phyloP scores from a whole-genome alignment of 2,888 invertebrate species.

The Phymatocera aterrima region DNA sequence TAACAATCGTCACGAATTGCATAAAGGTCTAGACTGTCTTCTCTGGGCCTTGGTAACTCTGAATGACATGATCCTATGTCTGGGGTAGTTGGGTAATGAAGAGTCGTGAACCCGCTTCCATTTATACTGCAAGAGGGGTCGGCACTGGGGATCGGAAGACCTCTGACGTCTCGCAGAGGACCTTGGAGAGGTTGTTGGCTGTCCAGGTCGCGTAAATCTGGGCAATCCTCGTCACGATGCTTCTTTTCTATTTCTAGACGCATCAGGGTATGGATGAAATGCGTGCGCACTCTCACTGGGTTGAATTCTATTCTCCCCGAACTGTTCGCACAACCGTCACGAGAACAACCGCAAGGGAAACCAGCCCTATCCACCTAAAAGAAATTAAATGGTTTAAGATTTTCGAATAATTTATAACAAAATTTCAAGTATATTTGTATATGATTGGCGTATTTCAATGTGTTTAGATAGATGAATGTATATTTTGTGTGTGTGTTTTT shows the following conservation, averaged over 20 bases:
- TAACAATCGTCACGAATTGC: slow-evolving; percentile 80
- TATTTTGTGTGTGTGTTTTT: no score
- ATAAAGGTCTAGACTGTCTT: slow-evolving; percentile 79
- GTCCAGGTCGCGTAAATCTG: slow-evolving; percentile 73
- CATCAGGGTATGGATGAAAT: slow-evolving; percentile 98
- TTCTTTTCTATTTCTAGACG: slow-evolving; percentile 92
- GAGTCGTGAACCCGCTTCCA: slow-evolving; percentile 81
- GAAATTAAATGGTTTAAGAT: slow-evolving; percentile 40
- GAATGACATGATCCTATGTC: slow-evolving; percentile 60
- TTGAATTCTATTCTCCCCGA: slow-evolving; percentile 97
- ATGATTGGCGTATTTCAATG: no score
- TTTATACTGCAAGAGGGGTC: background rate
- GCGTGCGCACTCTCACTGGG: slow-evolving; percentile 95
- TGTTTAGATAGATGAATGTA: no score
- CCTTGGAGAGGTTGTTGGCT: slow-evolving; percentile 65
- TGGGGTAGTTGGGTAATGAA: slow-evolving; percentile 80
- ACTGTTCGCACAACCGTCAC: slow-evolving; percentile 95
- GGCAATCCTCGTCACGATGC: slow-evolving; percentile 79
- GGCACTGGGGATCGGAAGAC: background rate
- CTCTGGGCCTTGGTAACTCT: slow-evolving; percentile 72
- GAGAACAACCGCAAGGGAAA: slow-evolving; percentile 97
- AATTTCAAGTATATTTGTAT: no score
- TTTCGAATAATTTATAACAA: no score
- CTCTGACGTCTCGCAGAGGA: slow-evolving; percentile 61
- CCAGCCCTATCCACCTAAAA: slow-evolving; percentile 91